A percentile compares a stretch with the other conserved stretches of the same genome.
Conservation (phyloP, 2,888 invertebrate species). For the Chymomyza fuscimana region DNA sequence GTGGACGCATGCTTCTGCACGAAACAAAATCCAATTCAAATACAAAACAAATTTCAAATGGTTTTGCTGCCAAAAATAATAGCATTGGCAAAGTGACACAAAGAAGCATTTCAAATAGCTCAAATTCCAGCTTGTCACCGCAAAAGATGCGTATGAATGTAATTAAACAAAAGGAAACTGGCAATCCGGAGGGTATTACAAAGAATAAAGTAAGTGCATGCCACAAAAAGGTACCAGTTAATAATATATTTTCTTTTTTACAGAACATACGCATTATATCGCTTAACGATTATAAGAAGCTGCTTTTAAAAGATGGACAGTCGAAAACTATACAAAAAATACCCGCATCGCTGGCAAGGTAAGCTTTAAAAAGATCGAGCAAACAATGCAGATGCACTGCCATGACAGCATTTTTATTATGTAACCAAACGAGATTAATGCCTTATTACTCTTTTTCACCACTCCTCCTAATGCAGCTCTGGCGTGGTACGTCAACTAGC, state of each 20-base stretch:
- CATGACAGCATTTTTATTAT: too few relatives aligned
- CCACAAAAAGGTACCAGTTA: neutral
- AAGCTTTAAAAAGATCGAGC: slow-evolving; percentile 8
- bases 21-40: slow-evolving; percentile 70
- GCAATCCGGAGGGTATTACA: slow-evolving; percentile 46
- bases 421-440: neutral
- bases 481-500: slow-evolving; percentile 66
- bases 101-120: slow-evolving; percentile 26
- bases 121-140: slow-evolving; percentile 41
- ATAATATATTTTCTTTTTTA: slow-evolving; percentile 2
- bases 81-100: slow-evolving; percentile 26
- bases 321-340: slow-evolving; percentile 74
- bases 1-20: slow-evolving; percentile 88
- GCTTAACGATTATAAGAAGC: slow-evolving; percentile 77
- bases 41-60: slow-evolving; percentile 44
- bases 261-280: slow-evolving; percentile 79
- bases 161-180: slow-evolving; percentile 58
- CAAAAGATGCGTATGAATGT: slow-evolving; percentile 67
- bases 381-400: too few relatives aligned
- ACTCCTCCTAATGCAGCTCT: slow-evolving; percentile 50
- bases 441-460: neutral
- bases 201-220: slow-evolving; percentile 55
- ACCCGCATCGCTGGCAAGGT: slow-evolving; percentile 72
- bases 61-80: slow-evolving; percentile 46
- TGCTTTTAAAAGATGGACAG: slow-evolving; percentile 70